Percentiles rank a stretch among this genome's conserved stretches.
Conservation (phyloP, 1,140 invertebrate species). For the Pseudomyrmex sp. region DNA sequence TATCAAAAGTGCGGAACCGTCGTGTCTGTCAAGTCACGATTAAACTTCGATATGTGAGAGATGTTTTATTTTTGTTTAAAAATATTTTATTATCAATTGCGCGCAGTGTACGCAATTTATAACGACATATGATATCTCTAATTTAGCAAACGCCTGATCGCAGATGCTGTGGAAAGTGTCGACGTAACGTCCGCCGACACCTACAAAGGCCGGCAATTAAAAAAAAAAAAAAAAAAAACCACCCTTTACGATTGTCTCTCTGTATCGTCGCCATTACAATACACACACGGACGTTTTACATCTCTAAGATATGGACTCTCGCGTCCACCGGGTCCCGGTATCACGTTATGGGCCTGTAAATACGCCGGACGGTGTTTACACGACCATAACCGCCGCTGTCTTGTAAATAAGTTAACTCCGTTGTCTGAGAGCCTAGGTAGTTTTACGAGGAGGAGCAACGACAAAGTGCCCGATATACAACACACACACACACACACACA, state of each 20-base stretch:
- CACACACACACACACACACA: background rate
- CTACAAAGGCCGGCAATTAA: constrained; percentile 3
- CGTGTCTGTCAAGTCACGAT: background rate
- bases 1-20: constrained; percentile 12
- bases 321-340: constrained; percentile 62
- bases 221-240: constrained; percentile 18
- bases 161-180: constrained; percentile 35
- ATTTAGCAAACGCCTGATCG: constrained; percentile 12
- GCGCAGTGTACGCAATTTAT: background rate
- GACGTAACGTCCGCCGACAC: constrained; percentile 28
- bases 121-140: background rate
- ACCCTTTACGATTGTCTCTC: constrained; percentile 58
- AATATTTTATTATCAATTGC: too few species aligned
- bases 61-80: too few species aligned
- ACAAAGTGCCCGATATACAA: constrained; percentile 71
- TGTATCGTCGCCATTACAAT: constrained; percentile 56
- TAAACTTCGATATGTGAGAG: background rate
- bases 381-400: constrained; percentile 71
- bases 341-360: constrained; percentile 75
- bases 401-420: constrained; percentile 75
- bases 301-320: constrained; percentile 44
- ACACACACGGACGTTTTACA: constrained; percentile 47
- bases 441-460: constrained; percentile 69
- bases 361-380: constrained; percentile 74
- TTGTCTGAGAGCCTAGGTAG: constrained; percentile 58